Evolutionary conservation across 2,888 invertebrate species (phyloP).

Genomic region (Synergus laeviventris): DNA sequence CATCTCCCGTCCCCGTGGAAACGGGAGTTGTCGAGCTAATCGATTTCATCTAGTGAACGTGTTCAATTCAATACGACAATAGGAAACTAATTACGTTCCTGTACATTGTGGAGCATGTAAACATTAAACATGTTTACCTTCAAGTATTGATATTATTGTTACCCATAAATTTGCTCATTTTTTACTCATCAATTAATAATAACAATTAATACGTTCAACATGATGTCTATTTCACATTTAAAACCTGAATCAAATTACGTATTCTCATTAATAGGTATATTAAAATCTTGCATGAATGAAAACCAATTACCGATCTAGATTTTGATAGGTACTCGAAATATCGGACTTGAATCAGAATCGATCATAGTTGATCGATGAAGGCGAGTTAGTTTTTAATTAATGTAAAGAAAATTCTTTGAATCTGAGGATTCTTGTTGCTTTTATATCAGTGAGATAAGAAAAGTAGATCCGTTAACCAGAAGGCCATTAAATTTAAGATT

Average conservation of each 20-base stretch:
- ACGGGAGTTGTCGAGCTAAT: constrained; percentile 48
- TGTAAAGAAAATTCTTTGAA: background rate
- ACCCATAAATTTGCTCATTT: background rate
- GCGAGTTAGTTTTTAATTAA: background rate
- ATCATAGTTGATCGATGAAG: constrained; percentile 12
- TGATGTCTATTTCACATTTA: background rate
- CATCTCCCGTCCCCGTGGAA: constrained; percentile 46
- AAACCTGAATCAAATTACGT: background rate
- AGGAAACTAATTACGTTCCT: constrained; percentile 31
- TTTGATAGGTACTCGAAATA: background rate
- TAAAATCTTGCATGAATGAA: background rate
- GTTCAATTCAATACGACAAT: constrained; percentile 31
- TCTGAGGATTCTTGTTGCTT: constrained; percentile 5
- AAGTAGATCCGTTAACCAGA: constrained; percentile 35
- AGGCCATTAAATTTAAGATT: constrained; percentile 38
- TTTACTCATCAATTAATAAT: no score
- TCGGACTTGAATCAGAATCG: background rate
- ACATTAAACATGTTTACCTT: background rate
- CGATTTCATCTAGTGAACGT: constrained; percentile 48
- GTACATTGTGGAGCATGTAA: background rate
- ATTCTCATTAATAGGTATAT: background rate
- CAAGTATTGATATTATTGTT: constrained; percentile 6
- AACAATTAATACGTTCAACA: background rate
- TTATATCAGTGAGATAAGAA: constrained; percentile 16
- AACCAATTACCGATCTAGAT: background rate